Evolutionary conservation across 2,113 vertebrate species (phyloP).

Genomic region (Synchiropus splendidus): DNA sequence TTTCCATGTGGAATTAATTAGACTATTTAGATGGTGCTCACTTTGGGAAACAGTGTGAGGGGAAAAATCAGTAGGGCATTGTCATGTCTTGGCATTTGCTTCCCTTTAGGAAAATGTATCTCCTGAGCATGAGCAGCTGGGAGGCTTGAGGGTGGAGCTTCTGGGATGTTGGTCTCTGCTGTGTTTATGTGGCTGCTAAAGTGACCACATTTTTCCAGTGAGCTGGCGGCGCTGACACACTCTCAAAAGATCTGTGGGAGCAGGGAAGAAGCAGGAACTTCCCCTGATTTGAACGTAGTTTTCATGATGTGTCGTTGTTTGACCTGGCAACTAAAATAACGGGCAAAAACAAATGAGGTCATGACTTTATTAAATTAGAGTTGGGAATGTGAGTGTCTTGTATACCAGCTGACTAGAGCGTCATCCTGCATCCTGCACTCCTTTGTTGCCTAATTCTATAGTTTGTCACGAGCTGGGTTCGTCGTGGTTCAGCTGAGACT

Average conservation of each 20-base stretch:
- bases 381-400: too few relatives aligned
- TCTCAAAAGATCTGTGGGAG: constrained; percentile 20
- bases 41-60: too few relatives aligned
- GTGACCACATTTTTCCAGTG: constrained; percentile 57
- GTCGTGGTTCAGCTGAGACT: too few relatives aligned
- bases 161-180: constrained; percentile 9
- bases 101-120: constrained; percentile 15
- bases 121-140: constrained; percentile 10
- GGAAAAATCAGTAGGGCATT: too few relatives aligned
- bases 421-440: too few relatives aligned
- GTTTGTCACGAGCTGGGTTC: too few relatives aligned
- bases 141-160: constrained; percentile 28
- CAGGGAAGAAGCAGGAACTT: constrained; percentile 16
- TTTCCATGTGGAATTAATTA: too few relatives aligned
- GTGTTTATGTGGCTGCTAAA: constrained; percentile 13
- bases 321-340: constrained; percentile 18
- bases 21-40: too few relatives aligned
- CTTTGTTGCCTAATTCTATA: too few relatives aligned
- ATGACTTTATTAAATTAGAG: constrained; percentile 12
- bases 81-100: neutral
- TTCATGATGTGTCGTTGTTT: constrained; percentile 36
- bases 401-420: too few relatives aligned
- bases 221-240: constrained; percentile 33
- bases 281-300: constrained; percentile 20
- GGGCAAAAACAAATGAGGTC: constrained; percentile 1